Evolutionary conservation across 2,113 vertebrate genomes (phyloP).

Genomic region (Pogona vitticeps): DNA sequence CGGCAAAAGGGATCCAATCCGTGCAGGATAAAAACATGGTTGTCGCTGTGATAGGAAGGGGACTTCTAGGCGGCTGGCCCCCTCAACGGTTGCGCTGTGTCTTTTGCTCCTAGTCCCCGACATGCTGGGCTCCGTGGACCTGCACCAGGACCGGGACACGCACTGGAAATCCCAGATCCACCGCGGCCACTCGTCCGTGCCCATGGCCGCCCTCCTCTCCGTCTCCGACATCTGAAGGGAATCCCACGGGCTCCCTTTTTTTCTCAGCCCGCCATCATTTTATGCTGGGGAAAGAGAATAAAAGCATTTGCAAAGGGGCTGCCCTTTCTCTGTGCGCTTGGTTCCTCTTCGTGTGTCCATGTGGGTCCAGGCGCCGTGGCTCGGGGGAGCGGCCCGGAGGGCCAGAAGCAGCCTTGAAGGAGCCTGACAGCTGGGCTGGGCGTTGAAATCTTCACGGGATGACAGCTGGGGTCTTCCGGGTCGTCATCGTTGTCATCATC

Average conservation of each 20-base stretch:
- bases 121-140: not conserved
- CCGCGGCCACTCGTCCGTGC: not conserved
- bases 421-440: too few relatives aligned
- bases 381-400: not conserved
- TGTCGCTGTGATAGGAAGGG: too few relatives aligned
- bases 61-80: too few relatives aligned
- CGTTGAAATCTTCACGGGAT: too few relatives aligned
- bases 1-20: too few relatives aligned
- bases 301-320: not conserved
- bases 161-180: slow-evolving; percentile 31
- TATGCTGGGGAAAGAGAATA: not conserved
- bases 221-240: slow-evolving; percentile 2
- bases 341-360: not conserved
- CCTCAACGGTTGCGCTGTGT: too few relatives aligned
- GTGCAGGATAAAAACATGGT: too few relatives aligned
- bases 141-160: not conserved
- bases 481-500: too few relatives aligned
- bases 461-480: too few relatives aligned
- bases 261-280: not conserved
- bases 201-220: not conserved
- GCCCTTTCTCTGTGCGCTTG: rapidly evolving
- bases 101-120: slow-evolving; percentile 1
- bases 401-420: too few relatives aligned
- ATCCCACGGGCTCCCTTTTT: rapidly evolving
- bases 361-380: too few relatives aligned